phyloP scores from a whole-genome alignment of 2,113 vertebrate species.

The Vulpes ferrilata region DNA sequence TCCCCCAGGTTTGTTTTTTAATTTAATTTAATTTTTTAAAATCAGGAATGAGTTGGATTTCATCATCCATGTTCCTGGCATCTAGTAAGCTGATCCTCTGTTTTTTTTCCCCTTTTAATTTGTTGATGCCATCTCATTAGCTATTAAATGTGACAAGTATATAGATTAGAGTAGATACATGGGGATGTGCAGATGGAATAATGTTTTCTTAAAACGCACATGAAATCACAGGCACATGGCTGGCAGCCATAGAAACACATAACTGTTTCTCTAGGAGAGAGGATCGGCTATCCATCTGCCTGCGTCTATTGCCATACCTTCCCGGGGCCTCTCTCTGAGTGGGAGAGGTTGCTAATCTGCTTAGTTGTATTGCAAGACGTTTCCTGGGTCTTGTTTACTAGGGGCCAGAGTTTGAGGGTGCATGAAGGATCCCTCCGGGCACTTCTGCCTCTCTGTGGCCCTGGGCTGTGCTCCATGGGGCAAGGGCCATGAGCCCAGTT shows the following conservation, averaged over 20 bases:
- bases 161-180: background rate
- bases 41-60: background rate
- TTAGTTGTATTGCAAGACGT: too few relatives aligned
- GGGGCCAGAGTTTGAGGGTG: background rate
- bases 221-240: too few relatives aligned
- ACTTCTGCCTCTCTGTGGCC: background rate
- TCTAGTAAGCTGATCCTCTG: background rate
- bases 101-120: background rate
- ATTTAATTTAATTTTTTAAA: background rate
- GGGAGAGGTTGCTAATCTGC: background rate
- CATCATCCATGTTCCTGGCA: background rate
- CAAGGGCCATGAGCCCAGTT: fast-evolving
- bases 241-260: too few relatives aligned
- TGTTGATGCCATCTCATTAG: background rate
- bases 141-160: background rate
- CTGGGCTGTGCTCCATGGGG: background rate
- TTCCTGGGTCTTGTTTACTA: background rate
- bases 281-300: fast-evolving
- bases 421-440: fast-evolving
- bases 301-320: background rate
- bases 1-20: background rate
- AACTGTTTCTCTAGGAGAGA: background rate
- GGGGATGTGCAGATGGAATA: background rate
- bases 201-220: background rate
- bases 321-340: fast-evolving